Conservation (phyloP, 2,888 invertebrate species). For the Nomada goodeniana region DNA sequence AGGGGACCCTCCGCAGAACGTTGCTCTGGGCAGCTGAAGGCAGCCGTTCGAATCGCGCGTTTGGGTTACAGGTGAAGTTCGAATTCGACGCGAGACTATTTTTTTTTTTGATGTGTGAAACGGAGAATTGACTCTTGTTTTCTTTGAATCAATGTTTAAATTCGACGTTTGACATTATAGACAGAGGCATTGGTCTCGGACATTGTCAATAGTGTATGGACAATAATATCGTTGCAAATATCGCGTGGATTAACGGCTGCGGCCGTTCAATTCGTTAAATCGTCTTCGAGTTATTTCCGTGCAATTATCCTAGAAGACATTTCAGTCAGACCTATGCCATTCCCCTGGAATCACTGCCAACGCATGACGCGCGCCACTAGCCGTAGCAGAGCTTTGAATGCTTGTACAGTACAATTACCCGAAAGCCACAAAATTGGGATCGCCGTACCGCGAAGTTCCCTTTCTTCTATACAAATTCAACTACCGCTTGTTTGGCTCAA, state of each 20-base stretch:
- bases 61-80: neutral
- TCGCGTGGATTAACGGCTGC: too few relatives aligned
- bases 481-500: conserved; percentile 1
- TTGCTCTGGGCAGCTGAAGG: neutral
- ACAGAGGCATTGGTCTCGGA: too few relatives aligned
- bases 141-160: too few relatives aligned
- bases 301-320: neutral
- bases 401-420: neutral
- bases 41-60: neutral
- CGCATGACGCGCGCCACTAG: too few relatives aligned
- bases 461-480: neutral
- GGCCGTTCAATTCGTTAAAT: too few relatives aligned
- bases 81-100: neutral
- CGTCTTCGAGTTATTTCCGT: too few relatives aligned
- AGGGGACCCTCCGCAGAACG: neutral
- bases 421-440: neutral
- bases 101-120: too few relatives aligned
- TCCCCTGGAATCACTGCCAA: neutral
- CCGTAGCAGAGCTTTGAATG: neutral
- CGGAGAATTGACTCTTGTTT: too few relatives aligned
- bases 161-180: too few relatives aligned
- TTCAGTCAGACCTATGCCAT: neutral
- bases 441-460: neutral
- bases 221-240: too few relatives aligned
- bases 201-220: too few relatives aligned